Evolutionary conservation across 2,797 vertebrate genomes (phyloP).

Genomic region (Potorous gilbertii): DNA sequence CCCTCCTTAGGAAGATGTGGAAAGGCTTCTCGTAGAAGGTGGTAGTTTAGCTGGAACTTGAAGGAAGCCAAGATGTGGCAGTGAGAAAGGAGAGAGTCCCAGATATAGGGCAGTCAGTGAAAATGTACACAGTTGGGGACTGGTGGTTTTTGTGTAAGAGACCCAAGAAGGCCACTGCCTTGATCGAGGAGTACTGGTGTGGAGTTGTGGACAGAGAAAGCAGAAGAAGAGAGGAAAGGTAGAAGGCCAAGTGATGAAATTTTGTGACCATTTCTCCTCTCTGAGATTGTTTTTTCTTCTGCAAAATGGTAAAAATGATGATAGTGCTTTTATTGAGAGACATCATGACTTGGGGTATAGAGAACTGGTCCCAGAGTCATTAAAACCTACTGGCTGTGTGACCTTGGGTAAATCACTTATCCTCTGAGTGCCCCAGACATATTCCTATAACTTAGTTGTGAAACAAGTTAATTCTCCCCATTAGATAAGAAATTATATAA

Average conservation of each 20-base stretch:
- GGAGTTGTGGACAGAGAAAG: background rate
- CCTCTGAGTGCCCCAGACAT: background rate
- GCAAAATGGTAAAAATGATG: background rate
- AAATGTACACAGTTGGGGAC: background rate
- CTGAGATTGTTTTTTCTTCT: background rate
- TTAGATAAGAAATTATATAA: background rate
- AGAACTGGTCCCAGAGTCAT: background rate
- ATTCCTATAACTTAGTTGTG: background rate
- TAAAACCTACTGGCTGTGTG: background rate
- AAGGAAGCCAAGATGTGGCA: background rate
- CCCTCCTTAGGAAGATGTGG: background rate
- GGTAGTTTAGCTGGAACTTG: background rate
- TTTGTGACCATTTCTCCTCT: background rate
- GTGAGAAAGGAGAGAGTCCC: background rate
- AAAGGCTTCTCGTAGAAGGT: background rate
- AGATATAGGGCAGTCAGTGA: background rate
- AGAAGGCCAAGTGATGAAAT: background rate
- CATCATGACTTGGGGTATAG: background rate
- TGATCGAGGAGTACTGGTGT: background rate
- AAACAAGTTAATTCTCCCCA: background rate
- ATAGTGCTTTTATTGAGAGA: background rate
- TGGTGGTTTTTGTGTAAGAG: background rate
- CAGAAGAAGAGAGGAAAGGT: background rate
- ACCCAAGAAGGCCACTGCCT: background rate
- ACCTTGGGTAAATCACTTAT: background rate